Percentiles rank a stretch among this genome's conserved stretches.
phyloP scores from a whole-genome alignment of 2,113 vertebrate species.

The Hippocampus mohnikei region DNA sequence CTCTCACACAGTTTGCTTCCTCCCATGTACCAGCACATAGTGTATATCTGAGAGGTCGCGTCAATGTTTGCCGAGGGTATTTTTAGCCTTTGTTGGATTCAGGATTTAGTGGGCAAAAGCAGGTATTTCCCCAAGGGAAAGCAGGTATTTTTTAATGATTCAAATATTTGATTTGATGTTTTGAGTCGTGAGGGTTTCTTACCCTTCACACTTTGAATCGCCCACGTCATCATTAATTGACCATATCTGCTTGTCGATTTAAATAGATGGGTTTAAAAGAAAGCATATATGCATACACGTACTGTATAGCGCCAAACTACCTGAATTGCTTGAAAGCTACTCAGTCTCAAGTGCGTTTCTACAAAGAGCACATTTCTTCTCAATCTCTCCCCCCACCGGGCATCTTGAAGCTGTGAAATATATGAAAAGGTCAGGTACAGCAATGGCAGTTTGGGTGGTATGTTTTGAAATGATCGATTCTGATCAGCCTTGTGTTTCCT shows the following conservation, averaged over 20 bases:
- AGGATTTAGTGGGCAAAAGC: conserved; percentile 35
- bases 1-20: conserved; percentile 45
- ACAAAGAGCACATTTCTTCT: not conserved
- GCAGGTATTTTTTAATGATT: conserved; percentile 26
- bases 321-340: too few relatives aligned
- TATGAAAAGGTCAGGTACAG: not conserved
- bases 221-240: not conserved
- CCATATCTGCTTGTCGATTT: not conserved
- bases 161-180: conserved; percentile 38
- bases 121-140: conserved; percentile 42
- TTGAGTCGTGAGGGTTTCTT: conserved; percentile 6
- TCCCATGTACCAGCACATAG: conserved; percentile 20
- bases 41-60: conserved; percentile 49
- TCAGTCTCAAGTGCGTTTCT: not conserved
- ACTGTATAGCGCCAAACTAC: too few relatives aligned
- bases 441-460: not conserved
- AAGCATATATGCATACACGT: not conserved
- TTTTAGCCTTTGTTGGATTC: conserved; percentile 44
- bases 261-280: not conserved
- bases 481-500: not conserved
- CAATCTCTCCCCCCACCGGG: not conserved
- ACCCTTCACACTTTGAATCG: conserved; percentile 20
- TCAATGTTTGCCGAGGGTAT: conserved; percentile 56
- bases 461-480: not conserved
- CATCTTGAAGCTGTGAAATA: not conserved